A percentile compares a stretch with the other conserved stretches of the same genome.
These are phyloP conservation scores for Synaphobranchus kaupii DNA, from an alignment of 2,797 vertebrate species.

Conservation along the genomic window DNA sequence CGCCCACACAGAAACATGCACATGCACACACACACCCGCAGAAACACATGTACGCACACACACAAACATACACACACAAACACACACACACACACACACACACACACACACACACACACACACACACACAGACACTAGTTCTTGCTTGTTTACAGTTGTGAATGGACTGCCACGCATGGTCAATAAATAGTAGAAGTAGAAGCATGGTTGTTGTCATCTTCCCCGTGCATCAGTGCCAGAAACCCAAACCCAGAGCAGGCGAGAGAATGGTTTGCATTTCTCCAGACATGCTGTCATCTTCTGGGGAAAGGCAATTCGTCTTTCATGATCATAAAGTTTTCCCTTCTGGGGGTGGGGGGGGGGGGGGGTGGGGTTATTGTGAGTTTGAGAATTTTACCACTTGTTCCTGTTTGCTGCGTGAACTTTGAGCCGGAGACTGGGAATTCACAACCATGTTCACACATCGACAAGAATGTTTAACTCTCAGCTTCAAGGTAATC, in stretches of 20 bases:
- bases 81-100: conserved; percentile 16
- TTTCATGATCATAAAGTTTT: conserved; percentile 32
- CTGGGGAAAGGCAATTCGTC: conserved; percentile 32
- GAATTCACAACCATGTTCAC: conserved; percentile 6
- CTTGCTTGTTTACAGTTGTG: conserved; percentile 16
- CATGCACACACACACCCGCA: not conserved
- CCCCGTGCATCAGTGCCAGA: conserved; percentile 25
- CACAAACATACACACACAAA: not conserved
- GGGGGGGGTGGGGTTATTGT: not conserved
- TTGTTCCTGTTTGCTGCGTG: conserved; percentile 15
- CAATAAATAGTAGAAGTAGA: conserved; percentile 13
- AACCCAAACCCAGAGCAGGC: conserved; percentile 19
- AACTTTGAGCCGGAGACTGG: conserved; percentile 16
- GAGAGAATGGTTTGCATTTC: conserved; percentile 42
- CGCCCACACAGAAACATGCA: not conserved
- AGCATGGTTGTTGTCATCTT: conserved; percentile 14
- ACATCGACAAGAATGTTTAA: conserved; percentile 7
- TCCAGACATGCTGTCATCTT: conserved; percentile 37
- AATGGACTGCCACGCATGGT: conserved; percentile 25
- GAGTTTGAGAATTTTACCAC: conserved; percentile 26
- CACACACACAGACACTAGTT: conserved; percentile 1
- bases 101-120: not conserved
- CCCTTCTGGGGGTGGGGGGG: conserved; percentile 31
- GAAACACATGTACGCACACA: not conserved
- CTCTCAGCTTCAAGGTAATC: conserved; percentile 11